phyloP scores from a whole-genome alignment of 2,888 invertebrate genomes.

The Matsumyia berberina region DNA sequence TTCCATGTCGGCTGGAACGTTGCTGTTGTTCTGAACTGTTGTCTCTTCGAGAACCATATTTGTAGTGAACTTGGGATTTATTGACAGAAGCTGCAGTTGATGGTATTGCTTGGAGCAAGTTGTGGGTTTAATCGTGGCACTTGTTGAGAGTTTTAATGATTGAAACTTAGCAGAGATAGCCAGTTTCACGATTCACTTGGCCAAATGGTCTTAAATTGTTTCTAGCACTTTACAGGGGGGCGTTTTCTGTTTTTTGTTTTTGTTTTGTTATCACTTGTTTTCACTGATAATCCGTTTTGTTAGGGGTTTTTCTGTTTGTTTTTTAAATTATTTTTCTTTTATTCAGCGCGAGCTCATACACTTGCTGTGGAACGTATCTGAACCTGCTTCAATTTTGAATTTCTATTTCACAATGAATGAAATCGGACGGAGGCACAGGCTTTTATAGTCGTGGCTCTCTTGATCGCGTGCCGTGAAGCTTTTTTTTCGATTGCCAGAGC shows the following conservation, averaged over 20 bases:
- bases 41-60: constrained; percentile 77
- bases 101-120: constrained; percentile 14
- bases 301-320: not conserved
- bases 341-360: constrained; percentile 31
- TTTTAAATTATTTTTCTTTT: constrained; percentile 15
- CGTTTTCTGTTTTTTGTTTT: constrained; percentile 15
- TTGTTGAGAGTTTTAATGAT: constrained; percentile 52
- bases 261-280: constrained; percentile 56
- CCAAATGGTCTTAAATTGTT: constrained; percentile 54
- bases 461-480: constrained; percentile 56
- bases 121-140: constrained; percentile 76
- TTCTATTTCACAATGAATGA: constrained; percentile 84
- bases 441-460: constrained; percentile 82
- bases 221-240: constrained; percentile 24
- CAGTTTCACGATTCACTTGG: constrained; percentile 69
- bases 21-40: constrained; percentile 64
- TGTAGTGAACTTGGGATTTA: constrained; percentile 49
- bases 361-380: constrained; percentile 35
- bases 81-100: constrained; percentile 38
- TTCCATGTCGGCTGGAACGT: constrained; percentile 77
- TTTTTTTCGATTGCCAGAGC: no score
- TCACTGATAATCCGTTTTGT: constrained; percentile 73
- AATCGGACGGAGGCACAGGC: constrained; percentile 72
- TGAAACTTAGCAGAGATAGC: constrained; percentile 67
- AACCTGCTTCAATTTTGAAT: constrained; percentile 83